These are phyloP conservation scores for Tetragnatha versicolor DNA, from an alignment of 1,140 invertebrate genomes.

Conservation along the genomic window DNA sequence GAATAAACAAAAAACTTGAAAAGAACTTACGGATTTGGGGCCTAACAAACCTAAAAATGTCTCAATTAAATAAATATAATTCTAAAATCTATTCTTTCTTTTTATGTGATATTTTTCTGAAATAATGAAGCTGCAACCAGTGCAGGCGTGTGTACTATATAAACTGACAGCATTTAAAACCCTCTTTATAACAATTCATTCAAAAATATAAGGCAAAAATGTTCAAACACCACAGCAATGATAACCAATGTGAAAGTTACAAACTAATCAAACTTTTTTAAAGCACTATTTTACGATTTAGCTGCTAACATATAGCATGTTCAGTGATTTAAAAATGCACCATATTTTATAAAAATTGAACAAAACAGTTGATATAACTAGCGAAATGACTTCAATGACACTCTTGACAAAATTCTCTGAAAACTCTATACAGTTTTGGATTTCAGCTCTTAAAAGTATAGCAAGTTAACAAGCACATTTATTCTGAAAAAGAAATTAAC, in stretches of 20 bases:
- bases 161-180: conserved; percentile 11
- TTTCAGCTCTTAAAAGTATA: conserved; percentile 4
- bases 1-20: conserved; percentile 4
- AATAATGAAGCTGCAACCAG: conserved; percentile 31
- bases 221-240: conserved; percentile 9
- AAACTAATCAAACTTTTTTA: neutral
- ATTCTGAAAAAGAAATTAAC: conserved; percentile 2
- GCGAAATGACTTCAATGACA: neutral
- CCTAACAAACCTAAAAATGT: neutral
- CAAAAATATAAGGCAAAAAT: conserved; percentile 18
- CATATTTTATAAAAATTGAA: conserved; percentile 18
- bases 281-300: conserved; percentile 5
- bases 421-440: conserved; percentile 19
- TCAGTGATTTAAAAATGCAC: neutral
- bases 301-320: neutral
- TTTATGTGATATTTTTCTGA: neutral
- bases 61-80: neutral
- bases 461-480: conserved; percentile 29
- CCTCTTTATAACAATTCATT: conserved; percentile 21
- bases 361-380: neutral
- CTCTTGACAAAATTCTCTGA: conserved; percentile 7
- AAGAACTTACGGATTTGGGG: too few species aligned
- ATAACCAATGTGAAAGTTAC: neutral
- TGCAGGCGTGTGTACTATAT: conserved; percentile 7
- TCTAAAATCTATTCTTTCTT: neutral